Conservation (phyloP, 2,797 vertebrate species). For the Bryconaethiops microstoma region DNA sequence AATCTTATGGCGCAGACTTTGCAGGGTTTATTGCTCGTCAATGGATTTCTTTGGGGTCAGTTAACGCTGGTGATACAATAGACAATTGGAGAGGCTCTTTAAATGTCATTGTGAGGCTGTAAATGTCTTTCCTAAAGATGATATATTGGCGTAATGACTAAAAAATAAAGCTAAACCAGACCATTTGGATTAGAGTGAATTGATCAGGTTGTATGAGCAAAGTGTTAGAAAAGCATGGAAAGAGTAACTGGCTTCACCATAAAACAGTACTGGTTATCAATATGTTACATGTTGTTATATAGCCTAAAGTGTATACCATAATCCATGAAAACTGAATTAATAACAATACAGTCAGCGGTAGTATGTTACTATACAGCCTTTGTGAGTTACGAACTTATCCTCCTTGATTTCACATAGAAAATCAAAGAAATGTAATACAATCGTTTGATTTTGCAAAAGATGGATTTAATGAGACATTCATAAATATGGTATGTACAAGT, state of each 20-base stretch:
- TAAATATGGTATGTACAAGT: no score
- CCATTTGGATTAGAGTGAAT: constrained; percentile 29
- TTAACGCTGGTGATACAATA: constrained; percentile 42
- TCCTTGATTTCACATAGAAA: no score
- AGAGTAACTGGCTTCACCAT: background rate
- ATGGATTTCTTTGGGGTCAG: constrained; percentile 47
- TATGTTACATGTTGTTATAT: background rate
- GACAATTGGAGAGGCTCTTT: constrained; percentile 47
- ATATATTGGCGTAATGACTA: constrained; percentile 43
- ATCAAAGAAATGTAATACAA: no score
- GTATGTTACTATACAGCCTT: no score
- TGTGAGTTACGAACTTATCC: no score
- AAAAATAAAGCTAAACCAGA: constrained; percentile 48
- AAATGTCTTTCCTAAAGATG: constrained; percentile 50
- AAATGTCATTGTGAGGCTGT: constrained; percentile 24
- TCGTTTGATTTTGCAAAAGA: no score
- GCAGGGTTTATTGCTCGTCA: constrained; percentile 55
- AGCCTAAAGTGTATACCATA: background rate
- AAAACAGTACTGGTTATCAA: no score
- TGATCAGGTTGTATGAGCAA: constrained; percentile 33
- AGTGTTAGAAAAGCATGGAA: constrained; percentile 1
- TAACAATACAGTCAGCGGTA: no score
- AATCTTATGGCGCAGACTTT: constrained; percentile 50
- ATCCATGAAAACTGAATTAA: background rate
- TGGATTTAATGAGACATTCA: no score